A percentile compares a stretch with the other conserved stretches of the same genome.
Evolutionary conservation across 1,140 invertebrate species (phyloP).

Genomic region (Heterodera carotae): DNA sequence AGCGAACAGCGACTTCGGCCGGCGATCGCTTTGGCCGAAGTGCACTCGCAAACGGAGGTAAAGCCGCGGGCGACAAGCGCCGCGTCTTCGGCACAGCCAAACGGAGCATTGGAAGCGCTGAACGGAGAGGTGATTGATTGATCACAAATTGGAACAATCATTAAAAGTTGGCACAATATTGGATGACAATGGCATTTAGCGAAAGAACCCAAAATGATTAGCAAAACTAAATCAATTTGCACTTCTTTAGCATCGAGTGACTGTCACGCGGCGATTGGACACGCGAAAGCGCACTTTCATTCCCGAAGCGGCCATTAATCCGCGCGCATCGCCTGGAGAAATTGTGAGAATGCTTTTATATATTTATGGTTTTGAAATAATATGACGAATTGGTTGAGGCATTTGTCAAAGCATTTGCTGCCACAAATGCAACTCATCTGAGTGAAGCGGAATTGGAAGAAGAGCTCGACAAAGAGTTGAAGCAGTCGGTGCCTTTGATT

Average conservation of each 20-base stretch:
- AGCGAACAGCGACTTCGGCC: not conserved
- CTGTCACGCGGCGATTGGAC: conserved; percentile 21
- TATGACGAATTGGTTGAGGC: conserved; percentile 32
- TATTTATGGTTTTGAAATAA: conserved; percentile 18
- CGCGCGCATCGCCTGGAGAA: conserved; percentile 1
- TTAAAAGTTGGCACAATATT: too few species aligned
- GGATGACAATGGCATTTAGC: too few species aligned
- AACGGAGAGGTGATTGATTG: not conserved
- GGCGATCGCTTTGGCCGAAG: conserved; percentile 28
- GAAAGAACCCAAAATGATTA: conserved; percentile 12
- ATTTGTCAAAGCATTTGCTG: conserved; percentile 48
- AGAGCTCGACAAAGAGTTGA: conserved; percentile 49
- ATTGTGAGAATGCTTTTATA: conserved; percentile 8
- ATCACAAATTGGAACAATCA: too few species aligned
- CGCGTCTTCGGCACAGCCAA: not conserved
- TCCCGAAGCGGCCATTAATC: not conserved
- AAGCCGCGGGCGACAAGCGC: not conserved
- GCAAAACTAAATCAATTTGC: not conserved
- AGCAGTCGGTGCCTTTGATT: conserved; percentile 49
- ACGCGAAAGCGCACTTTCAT: conserved; percentile 23
- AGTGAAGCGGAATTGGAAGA: conserved; percentile 41
- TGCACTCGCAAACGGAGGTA: conserved; percentile 19
- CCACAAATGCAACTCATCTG: conserved; percentile 47
- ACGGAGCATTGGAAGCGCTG: not conserved
- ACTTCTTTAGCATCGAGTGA: conserved; percentile 18